Conservation (phyloP, 1,140 invertebrate species). For the Papilio machaon region DNA sequence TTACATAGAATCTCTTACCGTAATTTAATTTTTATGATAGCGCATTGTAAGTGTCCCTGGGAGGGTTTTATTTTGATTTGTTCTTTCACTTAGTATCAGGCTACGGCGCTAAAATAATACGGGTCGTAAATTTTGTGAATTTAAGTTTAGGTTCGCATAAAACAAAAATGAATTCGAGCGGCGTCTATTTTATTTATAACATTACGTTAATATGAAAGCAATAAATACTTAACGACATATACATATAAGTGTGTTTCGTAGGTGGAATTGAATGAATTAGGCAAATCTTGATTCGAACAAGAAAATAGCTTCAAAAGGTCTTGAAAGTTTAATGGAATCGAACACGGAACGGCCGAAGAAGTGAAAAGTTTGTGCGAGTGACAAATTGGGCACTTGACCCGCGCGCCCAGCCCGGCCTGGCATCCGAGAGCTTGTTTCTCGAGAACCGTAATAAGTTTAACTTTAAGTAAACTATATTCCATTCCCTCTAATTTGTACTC, state of each 20-base stretch:
- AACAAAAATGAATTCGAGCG: constrained; percentile 13
- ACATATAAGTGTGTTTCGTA: constrained; percentile 34
- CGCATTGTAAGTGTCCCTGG: constrained; percentile 75
- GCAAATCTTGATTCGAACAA: constrained; percentile 78
- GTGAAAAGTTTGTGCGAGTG: constrained; percentile 79
- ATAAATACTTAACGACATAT: constrained; percentile 7
- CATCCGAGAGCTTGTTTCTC: constrained; percentile 76
- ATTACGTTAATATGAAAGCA: constrained; percentile 1
- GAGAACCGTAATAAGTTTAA: constrained; percentile 82
- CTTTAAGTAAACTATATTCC: constrained; percentile 82
- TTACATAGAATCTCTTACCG: constrained; percentile 76
- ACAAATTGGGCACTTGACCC: constrained; percentile 82
- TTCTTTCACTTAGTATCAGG: constrained; percentile 53
- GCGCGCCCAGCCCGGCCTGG: constrained; percentile 67
- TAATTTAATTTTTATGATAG: constrained; percentile 82
- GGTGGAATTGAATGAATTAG: constrained; percentile 69
- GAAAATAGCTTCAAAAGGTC: constrained; percentile 80
- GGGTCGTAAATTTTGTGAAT: constrained; percentile 34
- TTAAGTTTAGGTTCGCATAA: constrained; percentile 30
- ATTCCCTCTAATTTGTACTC: constrained; percentile 80
- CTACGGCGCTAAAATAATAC: constrained; percentile 43
- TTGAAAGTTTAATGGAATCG: constrained; percentile 82
- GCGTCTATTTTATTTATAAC: constrained; percentile 4
- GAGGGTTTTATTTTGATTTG: constrained; percentile 73
- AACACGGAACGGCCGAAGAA: constrained; percentile 72